Evolutionary conservation across 2,888 invertebrate species (phyloP), one percentile per base, ranked within the genome.

Genomic region (Tridacna crocea): DNA sequence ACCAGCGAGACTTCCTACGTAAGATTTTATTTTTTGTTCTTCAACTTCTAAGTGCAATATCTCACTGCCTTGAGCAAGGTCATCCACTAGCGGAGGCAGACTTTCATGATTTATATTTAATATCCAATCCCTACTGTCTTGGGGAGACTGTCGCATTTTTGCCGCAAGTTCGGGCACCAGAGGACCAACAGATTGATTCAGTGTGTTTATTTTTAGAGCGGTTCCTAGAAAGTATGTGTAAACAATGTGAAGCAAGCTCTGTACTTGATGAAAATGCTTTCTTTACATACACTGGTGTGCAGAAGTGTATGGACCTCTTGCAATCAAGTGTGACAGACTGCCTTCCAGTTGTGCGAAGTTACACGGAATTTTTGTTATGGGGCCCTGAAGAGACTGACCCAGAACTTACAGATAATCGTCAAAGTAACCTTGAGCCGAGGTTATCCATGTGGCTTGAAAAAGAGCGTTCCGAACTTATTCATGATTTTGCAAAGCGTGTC

Each of bases 1-100:
- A 90, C 48, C 83, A 84, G 65, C 87, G 88, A 61, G 89, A 88
- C 27, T 90, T 90, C 78, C 82, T 91, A 70, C 87, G 87, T 26
- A 88, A 88, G 72, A 77, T 91, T 58, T 79, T 92, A 60, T 89
- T 89, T 75, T 88, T 87, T 60, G 82, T 90, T 46, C 80, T 91
- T 46, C 92, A 92, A 77, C 82, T 92, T 22, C 80, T 92, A 27
- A 92, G 92, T 88, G 91, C 92, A 83, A 90, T 92, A 87, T 91
- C 90, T n/a, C 90, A 92, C 77, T 92, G 92, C 72, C 80, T 92
- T 24, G 92, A 92, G 70, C 90, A 91, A 80, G 91, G 92, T 0
- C 91, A 90, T 80, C 88, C 90, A 15, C 85, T 92, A 1, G 90
- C 91, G 0, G 92, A 92, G 63, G 89, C 90, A 0, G 91, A 92